Base-by-base conservation (phyloP, 2,888 invertebrate genomes). In the Timandra comae region DNA sequence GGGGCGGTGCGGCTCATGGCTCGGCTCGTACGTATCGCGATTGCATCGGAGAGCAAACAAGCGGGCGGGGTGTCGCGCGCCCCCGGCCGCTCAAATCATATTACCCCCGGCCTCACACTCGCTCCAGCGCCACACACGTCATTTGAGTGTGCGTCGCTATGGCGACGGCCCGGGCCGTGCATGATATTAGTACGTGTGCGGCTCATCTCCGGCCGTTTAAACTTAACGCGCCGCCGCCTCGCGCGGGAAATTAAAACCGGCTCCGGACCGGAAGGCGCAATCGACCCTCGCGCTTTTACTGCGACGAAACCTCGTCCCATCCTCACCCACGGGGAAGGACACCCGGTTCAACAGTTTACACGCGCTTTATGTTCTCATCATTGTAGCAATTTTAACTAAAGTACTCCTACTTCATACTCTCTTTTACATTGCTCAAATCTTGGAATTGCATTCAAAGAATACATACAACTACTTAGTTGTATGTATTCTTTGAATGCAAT, bases 121-220 rank as follows among this genome's bases (percentile, higher is more conserved):
- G 61, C 52, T 48, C 56, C 50, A 59, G 60, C 73, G 56, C 71
- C 75, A 68, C 89, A 89, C 89, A 88, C 89, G 88, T 89, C 88
- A 89, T 89, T 88, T 88, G 87, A 87, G 87, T 86, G 87, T 86
- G 87, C 88, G 89, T 89, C 88, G 87, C 89, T 86, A 88, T 86
- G 88, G 88, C 87, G 86, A 89, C 89, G 78, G 88, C 88, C 88
- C 88, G 88, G 88, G 88, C 73, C 79, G 73, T 82, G 82, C 84
- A 82, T 84, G 77, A 84, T 78, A 84, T 84, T 84, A 84, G 81
- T 80, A 70, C 78, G 77, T 75, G 73, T 69, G 73, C 63, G 73
- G 69, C 81, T 86, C 85, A 85, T 85, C 82, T 81, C 80, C 81
- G 79, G 75, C 60, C 79, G 79, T 78, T 85, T 79, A 79, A 75